Evolutionary conservation across 2,888 invertebrate species (phyloP).

Genomic region (Dione vanillae): DNA sequence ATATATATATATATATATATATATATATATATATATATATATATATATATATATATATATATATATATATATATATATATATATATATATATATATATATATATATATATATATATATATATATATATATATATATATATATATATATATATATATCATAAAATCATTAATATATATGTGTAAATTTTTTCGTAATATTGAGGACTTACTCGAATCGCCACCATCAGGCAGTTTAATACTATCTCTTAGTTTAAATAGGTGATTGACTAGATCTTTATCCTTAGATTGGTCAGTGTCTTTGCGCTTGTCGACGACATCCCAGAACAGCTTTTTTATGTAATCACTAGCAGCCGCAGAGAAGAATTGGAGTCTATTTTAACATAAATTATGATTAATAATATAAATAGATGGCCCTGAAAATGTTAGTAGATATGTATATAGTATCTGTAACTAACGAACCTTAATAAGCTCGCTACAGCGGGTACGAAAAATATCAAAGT

Average conservation of each 20-base stretch:
- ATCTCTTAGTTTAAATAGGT: conserved; percentile 64
- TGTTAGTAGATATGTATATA: background rate
- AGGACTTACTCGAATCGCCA: conserved; percentile 55
- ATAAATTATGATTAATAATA: background rate
- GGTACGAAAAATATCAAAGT: conserved; percentile 67
- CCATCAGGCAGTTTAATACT: conserved; percentile 64
- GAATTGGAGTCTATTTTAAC: conserved; percentile 61
- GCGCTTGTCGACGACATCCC: conserved; percentile 60
- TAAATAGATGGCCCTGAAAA: background rate
- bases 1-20: background rate
- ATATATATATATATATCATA: too few relatives aligned
- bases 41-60: too few relatives aligned
- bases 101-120: too few relatives aligned
- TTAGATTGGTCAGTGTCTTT: conserved; percentile 51
- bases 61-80: background rate
- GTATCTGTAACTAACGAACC: conserved; percentile 50
- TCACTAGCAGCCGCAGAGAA: conserved; percentile 66
- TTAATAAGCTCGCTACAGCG: conserved; percentile 58
- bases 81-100: background rate
- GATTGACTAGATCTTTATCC: conserved; percentile 67
- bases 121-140: too few relatives aligned
- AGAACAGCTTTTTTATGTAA: conserved; percentile 64
- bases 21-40: too few relatives aligned
- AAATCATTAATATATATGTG: too few relatives aligned
- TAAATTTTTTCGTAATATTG: too few relatives aligned